Evolutionary conservation across 2,797 vertebrate genomes (phyloP), one percentile per base, ranked within the genome.

Genomic region (Acipenser oxyrinchus): DNA sequence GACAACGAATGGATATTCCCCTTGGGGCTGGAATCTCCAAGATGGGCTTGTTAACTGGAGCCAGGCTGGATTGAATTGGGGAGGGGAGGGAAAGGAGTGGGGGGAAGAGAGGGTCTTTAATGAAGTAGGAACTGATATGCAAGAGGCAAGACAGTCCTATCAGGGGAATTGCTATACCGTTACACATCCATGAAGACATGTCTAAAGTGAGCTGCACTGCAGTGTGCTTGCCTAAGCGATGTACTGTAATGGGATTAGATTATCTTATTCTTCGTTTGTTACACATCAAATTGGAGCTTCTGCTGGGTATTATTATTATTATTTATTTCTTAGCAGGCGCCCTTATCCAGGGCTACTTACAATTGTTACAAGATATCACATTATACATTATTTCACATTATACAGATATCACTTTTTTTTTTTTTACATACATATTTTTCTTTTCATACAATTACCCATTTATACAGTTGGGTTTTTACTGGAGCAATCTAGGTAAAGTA

Each of bases 121-220:
- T 58, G 55, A 58, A 58, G 55, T 58, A 58, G 55, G 55, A n/a
- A 58, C 55, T 13, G 12, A 58, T 58, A 13, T n/a, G 11, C 10
- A 58, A 58, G 55, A 58, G 55, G 15, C 55, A 58, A 58, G 15
- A 58, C 12, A 58, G 55, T n/a, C 12, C 55, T n/a, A n/a, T 13
- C 55, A n/a, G 12, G 55, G 12, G 55, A 58, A 58, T 58, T 58
- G 55, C 55, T 58, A 58, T 58, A n/a, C 12, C 15, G 55, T 58
- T 58, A 58, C 55, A 58, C 55, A 13, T 11, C 55, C 3, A 6
- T 58, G 12, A 58, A 58, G 11, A 58, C 7, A 9, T 11, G 11
- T 58, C 12, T 58, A n/a, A 58, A 58, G 15, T 13, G 55, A 13
- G 12, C 7, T 58, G 55, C 12, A 12, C 6, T 58, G 55, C 13